Conservation (phyloP, 37 sponge, comb jelly and placozoan genomes). For the Geodia barretti region DNA sequence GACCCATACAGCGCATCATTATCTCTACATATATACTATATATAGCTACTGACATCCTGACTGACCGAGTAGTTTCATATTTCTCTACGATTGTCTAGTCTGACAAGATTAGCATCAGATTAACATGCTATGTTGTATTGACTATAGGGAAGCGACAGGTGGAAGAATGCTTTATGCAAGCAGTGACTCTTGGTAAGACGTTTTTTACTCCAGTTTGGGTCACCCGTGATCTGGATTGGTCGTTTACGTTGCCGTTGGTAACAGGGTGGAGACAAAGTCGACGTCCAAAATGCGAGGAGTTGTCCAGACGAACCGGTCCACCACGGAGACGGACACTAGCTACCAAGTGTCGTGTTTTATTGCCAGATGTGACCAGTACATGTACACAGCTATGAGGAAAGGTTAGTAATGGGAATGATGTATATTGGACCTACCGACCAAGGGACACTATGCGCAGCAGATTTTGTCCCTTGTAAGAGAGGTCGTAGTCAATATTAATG, state of each 20-base stretch:
- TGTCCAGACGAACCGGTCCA: conserved; percentile 71
- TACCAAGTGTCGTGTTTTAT: conserved; percentile 92
- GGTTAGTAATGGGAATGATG: conserved; percentile 44
- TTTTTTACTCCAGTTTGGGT: background rate
- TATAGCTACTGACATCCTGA: conserved; percentile 17
- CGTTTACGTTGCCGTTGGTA: too few species aligned
- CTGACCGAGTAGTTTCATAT: too few species aligned
- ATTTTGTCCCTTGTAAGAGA: too few species aligned
- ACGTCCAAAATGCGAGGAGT: conserved; percentile 82
- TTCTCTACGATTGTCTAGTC: too few species aligned
- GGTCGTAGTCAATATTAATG: too few species aligned
- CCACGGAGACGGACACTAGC: conserved; percentile 59
- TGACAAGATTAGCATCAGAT: conserved; percentile 6
- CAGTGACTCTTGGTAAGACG: conserved; percentile 72
- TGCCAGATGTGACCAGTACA: conserved; percentile 82
- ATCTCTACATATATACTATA: too few species aligned
- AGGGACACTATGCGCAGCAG: too few species aligned
- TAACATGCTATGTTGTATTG: too few species aligned
- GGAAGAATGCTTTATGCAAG: too few species aligned
- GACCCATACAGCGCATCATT: too few species aligned
- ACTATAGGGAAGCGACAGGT: too few species aligned
- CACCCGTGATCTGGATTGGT: conserved; percentile 5
- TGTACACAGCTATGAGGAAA: conserved; percentile 74
- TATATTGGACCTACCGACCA: too few species aligned
- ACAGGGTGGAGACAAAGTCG: conserved; percentile 37